Conservation (phyloP, 2,113 vertebrate species). For the Cinclus cinclus region DNA sequence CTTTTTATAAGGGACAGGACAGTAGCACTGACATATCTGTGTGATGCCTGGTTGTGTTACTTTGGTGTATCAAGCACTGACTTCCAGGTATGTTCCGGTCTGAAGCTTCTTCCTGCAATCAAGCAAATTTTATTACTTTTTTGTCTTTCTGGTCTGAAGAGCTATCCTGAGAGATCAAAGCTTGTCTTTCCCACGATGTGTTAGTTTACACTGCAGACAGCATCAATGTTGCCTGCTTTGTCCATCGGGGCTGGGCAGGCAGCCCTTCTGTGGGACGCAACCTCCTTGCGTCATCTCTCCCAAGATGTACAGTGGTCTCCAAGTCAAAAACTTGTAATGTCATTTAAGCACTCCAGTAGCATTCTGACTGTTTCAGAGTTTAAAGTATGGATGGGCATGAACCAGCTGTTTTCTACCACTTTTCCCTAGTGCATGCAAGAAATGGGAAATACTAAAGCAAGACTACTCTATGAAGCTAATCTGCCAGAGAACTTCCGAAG, state of each 20-base stretch:
- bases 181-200: not conserved
- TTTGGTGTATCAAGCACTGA: not conserved
- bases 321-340: not conserved
- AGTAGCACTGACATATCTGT: not conserved
- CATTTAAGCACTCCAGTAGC: not conserved
- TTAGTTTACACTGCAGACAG: not conserved
- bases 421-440: conserved; percentile 91
- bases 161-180: not conserved
- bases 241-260: not conserved
- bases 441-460: conserved; percentile 95
- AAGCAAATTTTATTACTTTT: not conserved
- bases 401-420: not conserved
- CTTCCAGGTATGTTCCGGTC: not conserved
- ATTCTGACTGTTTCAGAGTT: not conserved
- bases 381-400: not conserved
- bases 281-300: not conserved
- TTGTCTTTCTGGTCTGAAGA: not conserved
- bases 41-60: not conserved
- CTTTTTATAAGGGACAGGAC: not conserved
- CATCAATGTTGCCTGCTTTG: not conserved
- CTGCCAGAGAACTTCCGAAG: conserved; percentile 95
- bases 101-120: not conserved
- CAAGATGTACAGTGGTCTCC: not conserved
- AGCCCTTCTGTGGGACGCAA: not conserved
- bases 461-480: conserved; percentile 91